phyloP scores from a whole-genome alignment of 2,797 vertebrate genomes.

The Coregonus ussuriensis region DNA sequence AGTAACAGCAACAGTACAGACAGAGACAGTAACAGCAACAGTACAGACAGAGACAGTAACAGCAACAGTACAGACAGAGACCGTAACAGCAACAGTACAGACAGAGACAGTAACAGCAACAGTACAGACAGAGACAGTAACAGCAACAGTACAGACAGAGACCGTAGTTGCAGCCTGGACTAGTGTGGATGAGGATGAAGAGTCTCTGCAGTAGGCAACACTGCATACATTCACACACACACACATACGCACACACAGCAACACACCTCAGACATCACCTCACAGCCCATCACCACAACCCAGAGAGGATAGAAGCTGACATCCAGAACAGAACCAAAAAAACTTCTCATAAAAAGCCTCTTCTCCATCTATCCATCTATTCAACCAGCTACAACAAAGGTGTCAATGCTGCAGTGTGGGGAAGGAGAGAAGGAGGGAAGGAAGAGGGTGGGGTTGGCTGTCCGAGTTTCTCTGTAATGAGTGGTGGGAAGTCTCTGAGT shows the following conservation, averaged over 20 bases:
- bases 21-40: too few species aligned
- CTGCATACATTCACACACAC: slow-evolving; percentile 37
- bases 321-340: slow-evolving; percentile 45
- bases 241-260: slow-evolving; percentile 24
- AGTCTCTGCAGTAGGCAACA: slow-evolving; percentile 26
- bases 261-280: slow-evolving; percentile 53
- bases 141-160: background rate
- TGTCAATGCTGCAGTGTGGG: slow-evolving; percentile 59
- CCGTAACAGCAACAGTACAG: too few species aligned
- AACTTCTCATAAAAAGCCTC: slow-evolving; percentile 63
- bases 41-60: too few species aligned
- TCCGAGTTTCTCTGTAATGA: slow-evolving; percentile 53
- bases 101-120: too few species aligned
- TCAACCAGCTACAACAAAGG: slow-evolving; percentile 48
- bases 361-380: slow-evolving; percentile 46
- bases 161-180: slow-evolving; percentile 47
- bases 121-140: too few species aligned
- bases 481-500: slow-evolving; percentile 55
- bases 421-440: background rate
- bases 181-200: slow-evolving; percentile 40
- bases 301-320: slow-evolving; percentile 64
- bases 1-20: too few species aligned
- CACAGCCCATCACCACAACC: slow-evolving; percentile 22
- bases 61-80: too few species aligned
- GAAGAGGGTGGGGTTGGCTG: slow-evolving; percentile 32